These are phyloP conservation scores for Oxytorus armatus DNA, from an alignment of 2,888 invertebrate genomes.

Conservation along the genomic window DNA sequence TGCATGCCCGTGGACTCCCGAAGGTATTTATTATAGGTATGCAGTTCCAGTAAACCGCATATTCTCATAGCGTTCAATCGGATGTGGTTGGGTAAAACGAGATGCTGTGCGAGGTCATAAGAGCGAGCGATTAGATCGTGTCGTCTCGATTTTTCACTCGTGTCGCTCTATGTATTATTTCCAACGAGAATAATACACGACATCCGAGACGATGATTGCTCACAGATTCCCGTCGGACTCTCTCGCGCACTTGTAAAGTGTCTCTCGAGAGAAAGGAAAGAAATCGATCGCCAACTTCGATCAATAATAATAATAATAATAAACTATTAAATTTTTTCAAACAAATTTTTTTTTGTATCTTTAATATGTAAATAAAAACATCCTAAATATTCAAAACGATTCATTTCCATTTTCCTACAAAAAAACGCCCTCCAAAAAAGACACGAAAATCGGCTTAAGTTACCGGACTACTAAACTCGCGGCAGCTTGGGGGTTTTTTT, in stretches of 20 bases:
- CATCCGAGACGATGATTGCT: constrained; percentile 50
- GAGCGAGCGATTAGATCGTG: constrained; percentile 53
- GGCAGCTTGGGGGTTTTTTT: constrained; percentile 35
- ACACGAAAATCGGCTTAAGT: too few relatives aligned
- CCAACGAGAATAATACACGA: constrained; percentile 49
- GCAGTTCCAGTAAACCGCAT: background rate
- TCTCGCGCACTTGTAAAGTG: background rate
- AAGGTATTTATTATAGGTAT: constrained; percentile 2
- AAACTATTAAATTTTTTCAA: too few relatives aligned
- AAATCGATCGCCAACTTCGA: constrained; percentile 42
- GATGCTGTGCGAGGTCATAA: constrained; percentile 31
- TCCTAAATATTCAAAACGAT: too few relatives aligned
- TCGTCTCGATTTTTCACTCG: constrained; percentile 44
- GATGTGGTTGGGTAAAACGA: constrained; percentile 40
- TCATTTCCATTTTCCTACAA: too few relatives aligned
- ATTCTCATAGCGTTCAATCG: constrained; percentile 39
- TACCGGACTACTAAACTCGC: too few relatives aligned
- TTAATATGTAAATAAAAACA: too few relatives aligned
- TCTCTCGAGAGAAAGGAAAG: constrained; percentile 1
- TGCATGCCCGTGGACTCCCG: constrained; percentile 16
- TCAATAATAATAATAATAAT: background rate
- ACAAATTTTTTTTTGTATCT: too few relatives aligned
- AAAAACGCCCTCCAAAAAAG: too few relatives aligned
- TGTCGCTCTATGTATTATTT: constrained; percentile 7
- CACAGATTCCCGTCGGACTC: constrained; percentile 25